These are phyloP conservation scores for Achlya flavicornis DNA, from an alignment of 2,888 invertebrate species.

Conservation along the genomic window DNA sequence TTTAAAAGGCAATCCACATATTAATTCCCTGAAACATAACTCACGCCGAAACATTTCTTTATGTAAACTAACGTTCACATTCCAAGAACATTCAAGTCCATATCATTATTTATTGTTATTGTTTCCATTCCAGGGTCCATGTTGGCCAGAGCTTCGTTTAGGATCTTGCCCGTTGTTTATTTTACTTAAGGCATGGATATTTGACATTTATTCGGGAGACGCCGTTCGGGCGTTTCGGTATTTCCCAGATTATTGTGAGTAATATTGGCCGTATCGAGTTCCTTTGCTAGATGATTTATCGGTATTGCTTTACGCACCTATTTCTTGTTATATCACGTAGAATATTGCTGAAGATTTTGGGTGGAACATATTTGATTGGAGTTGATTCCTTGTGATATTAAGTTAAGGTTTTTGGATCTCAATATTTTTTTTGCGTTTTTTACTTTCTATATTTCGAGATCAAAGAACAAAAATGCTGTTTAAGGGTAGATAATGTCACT, in stretches of 20 bases:
- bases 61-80: constrained; percentile 34
- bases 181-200: constrained; percentile 26
- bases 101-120: constrained; percentile 75
- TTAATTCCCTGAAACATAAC: background rate
- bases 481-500: too few relatives aligned
- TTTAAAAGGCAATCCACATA: background rate
- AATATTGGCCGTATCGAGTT: constrained; percentile 37
- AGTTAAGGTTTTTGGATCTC: background rate
- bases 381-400: background rate
- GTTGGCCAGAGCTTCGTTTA: constrained; percentile 19
- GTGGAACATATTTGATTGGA: background rate
- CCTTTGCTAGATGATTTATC: constrained; percentile 37
- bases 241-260: constrained; percentile 42
- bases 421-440: too few relatives aligned
- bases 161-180: constrained; percentile 22
- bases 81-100: constrained; percentile 39
- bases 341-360: constrained; percentile 6
- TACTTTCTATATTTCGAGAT: too few relatives aligned
- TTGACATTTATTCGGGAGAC: constrained; percentile 24
- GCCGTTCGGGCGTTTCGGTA: constrained; percentile 16
- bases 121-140: constrained; percentile 49
- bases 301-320: constrained; percentile 32
- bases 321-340: constrained; percentile 12
- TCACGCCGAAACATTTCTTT: constrained; percentile 30
- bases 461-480: too few relatives aligned